Percentiles rank a stretch among this genome's conserved stretches.
These are phyloP conservation scores for Antigone vipio DNA, from an alignment of 2,113 vertebrate genomes.

Conservation along the genomic window DNA sequence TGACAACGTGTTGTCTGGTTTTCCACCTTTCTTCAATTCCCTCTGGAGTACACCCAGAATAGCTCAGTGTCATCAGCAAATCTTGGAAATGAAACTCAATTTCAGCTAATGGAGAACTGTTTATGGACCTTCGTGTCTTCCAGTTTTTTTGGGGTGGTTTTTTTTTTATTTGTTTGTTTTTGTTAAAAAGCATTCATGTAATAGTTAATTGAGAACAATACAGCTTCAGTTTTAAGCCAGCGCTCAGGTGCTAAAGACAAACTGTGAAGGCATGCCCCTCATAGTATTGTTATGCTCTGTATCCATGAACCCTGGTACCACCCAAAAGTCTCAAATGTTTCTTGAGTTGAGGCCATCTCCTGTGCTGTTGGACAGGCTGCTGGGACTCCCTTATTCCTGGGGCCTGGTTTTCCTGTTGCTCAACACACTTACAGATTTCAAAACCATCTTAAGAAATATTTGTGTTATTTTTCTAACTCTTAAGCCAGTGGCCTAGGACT, in stretches of 20 bases:
- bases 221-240: not conserved
- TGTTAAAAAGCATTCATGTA: not conserved
- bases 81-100: not conserved
- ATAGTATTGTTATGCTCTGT: not conserved
- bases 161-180: not conserved
- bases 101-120: not conserved
- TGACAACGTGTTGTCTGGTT: not conserved
- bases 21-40: not conserved
- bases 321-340: not conserved
- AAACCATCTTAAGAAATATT: not conserved
- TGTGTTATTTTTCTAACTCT: not conserved
- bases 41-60: not conserved
- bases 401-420: not conserved
- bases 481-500: not conserved
- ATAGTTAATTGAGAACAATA: not conserved
- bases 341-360: not conserved
- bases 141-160: not conserved
- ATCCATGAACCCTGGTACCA: not conserved
- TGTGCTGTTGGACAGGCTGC: not conserved
- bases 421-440: not conserved
- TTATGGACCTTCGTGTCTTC: not conserved
- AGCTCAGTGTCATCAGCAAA: not conserved
- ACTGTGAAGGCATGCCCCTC: not conserved
- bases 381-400: not conserved
- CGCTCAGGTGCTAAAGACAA: not conserved